These are phyloP conservation scores for Auanema freiburgensis DNA, from an alignment of 2,888 invertebrate species.

Conservation along the genomic window DNA sequence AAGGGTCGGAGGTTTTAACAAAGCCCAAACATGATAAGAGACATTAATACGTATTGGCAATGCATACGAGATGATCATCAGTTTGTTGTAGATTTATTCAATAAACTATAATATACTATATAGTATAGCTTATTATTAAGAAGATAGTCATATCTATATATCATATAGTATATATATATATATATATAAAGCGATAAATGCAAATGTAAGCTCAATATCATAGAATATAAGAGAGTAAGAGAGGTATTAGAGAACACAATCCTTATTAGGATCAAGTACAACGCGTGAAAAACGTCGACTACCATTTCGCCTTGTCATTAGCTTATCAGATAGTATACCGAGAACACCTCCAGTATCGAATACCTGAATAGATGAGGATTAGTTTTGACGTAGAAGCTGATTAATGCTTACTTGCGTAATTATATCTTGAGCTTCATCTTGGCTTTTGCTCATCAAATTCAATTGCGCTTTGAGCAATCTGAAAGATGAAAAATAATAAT, in stretches of 20 bases:
- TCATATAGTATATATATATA: too few relatives aligned
- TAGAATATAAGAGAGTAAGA: neutral
- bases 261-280: constrained; percentile 37
- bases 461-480: constrained; percentile 70
- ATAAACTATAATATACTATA: too few relatives aligned
- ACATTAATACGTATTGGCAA: too few relatives aligned
- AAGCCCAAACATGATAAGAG: too few relatives aligned
- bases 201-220: neutral
- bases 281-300: constrained; percentile 40
- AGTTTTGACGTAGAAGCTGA: neutral
- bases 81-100: too few relatives aligned
- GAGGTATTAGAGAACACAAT: constrained; percentile 34
- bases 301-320: constrained; percentile 29
- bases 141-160: too few relatives aligned
- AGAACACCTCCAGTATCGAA: constrained; percentile 49
- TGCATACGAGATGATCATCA: too few relatives aligned
- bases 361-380: constrained; percentile 23
- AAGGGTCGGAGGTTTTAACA: too few relatives aligned
- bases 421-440: constrained; percentile 68
- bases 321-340: constrained; percentile 38
- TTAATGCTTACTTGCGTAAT: constrained; percentile 67
- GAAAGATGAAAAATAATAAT: constrained; percentile 57
- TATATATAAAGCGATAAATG: too few relatives aligned
- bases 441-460: constrained; percentile 68
- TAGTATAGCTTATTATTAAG: too few relatives aligned